Evolutionary conservation across 2,797 vertebrate genomes (phyloP), one percentile per base, ranked within the genome.

Genomic region (Microhierax caerulescens): DNA sequence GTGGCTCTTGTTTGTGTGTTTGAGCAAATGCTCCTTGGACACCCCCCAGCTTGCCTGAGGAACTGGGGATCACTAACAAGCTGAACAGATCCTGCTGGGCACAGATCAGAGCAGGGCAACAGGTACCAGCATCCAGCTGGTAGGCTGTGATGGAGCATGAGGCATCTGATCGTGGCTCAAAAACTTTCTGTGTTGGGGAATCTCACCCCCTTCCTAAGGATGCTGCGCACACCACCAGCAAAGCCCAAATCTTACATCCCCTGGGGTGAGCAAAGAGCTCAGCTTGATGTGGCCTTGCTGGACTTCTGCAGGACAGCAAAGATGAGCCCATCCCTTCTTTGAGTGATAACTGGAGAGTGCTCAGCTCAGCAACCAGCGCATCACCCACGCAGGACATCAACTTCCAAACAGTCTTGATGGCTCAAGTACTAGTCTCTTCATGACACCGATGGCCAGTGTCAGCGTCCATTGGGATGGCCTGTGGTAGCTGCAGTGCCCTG

Each of bases 391-490:
- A 43, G 43, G 39, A 68, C 12, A 23, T 1, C 10, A 50, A 19
- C 39, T 89, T 50, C n/a, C 36, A 67, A 53, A 36, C 8, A 50
- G 23, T 16, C 16, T 47, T n/a, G 39, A 28, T 37, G 47, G 60
- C 63, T 83, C n/a, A 18, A 32, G 64, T 53, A 36, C 41, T 70
- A 30, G 60, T 37, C 21, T 43, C 50, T 56, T 14, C 2, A 4
- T 56, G 63, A 24, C 50, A 61, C 15, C 2, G 5, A 17, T 24
- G 50, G 60, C 14, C 0, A 3, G 11, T 21, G 22, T 7, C 13
- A 23, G 45, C 34, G 59, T 48, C 60, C 77, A 17, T 7, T 0
- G 0, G 24, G 79, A 53, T 10, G 53, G 32, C 28, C 53, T 0
- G 0, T 16, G 32, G 39, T 6, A 53, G 68, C 88, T 47, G 50